Evolutionary conservation across 2,113 vertebrate genomes (phyloP), one percentile per base, ranked within the genome.

Genomic region (Saimiri boliviensis): DNA sequence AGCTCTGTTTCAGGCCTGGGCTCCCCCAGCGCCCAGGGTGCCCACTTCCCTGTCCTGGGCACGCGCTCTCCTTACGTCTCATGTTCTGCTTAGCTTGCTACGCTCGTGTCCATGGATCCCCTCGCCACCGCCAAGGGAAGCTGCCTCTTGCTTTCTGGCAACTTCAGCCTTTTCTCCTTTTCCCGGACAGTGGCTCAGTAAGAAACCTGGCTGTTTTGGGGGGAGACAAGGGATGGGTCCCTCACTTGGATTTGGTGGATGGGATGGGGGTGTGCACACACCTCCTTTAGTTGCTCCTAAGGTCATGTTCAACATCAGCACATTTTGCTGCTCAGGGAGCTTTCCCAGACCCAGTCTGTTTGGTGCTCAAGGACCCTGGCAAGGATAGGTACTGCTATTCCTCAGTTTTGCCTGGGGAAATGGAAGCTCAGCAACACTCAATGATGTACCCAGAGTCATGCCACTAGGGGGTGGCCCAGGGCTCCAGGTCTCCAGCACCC

Each of bases 281-380:
- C 84, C 12, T 63, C 74, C 1, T 63, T 13, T 1, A 1, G 54
- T 23, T 2, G 30, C 68, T 82, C 87, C 60, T 49, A 0, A 42
- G 40, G 45, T 30, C 25, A 23, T 9, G 3, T 0, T 5, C 3
- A 5, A 3, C 10, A 0, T 42, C 16, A 30, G 82, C 45, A 60
- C 3, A 0, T 6, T 4, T 45, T 21, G 12, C 25, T 8, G 54
- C n/a, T 12, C 5, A 2, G 35, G 0, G 6, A 3, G 25, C 88
- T 32, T 68, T 6, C 87, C 76, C 7, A 40, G 66, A 17, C 56
- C 74, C 32, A 12, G 47, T 32, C 19, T 0, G 47, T 49, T 12
- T n/a, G 1, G 30, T 52, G 56, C 83, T 63, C 40, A 1, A 5
- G 1, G 73, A 32, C n/a, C 35, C 23, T 23, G 52, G 47, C 2